These are phyloP conservation scores for Nudaria mundana DNA, from an alignment of 2,888 invertebrate species.

Conservation along the genomic window DNA sequence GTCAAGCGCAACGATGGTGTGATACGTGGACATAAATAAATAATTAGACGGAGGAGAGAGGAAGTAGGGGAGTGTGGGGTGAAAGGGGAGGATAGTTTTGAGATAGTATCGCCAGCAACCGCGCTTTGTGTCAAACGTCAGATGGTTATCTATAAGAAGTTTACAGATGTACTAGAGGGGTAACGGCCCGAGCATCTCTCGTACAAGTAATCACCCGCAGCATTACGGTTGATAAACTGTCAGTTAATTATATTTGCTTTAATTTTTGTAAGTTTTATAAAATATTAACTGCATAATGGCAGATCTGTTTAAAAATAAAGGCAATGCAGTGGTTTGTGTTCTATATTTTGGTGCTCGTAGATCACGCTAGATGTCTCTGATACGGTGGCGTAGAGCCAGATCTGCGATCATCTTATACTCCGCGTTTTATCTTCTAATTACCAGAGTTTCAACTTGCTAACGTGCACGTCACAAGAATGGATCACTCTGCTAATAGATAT, in stretches of 20 bases:
- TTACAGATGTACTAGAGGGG: conserved; percentile 79
- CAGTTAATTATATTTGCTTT: conserved; percentile 63
- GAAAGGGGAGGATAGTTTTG: conserved; percentile 62
- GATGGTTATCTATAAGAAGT: conserved; percentile 76
- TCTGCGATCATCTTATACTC: conserved; percentile 55
- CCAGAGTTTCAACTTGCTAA: conserved; percentile 46
- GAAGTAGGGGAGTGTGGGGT: conserved; percentile 54
- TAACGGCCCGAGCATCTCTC: conserved; percentile 65
- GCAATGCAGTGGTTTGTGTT: conserved; percentile 26
- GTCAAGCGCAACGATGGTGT: conserved; percentile 74
- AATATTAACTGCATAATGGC: conserved; percentile 4
- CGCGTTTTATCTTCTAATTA: conserved; percentile 62
- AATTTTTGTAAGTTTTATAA: not conserved
- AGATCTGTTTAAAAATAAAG: conserved; percentile 13
- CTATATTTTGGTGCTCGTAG: conserved; percentile 60
- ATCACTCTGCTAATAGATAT: conserved; percentile 29
- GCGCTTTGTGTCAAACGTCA: conserved; percentile 81
- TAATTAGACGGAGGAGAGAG: conserved; percentile 74
- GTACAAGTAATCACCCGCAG: conserved; percentile 67
- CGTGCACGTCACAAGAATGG: conserved; percentile 17
- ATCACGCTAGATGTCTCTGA: conserved; percentile 74
- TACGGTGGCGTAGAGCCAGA: conserved; percentile 71
- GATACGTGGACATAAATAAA: conserved; percentile 77
- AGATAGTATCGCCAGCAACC: conserved; percentile 75
- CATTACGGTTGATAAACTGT: conserved; percentile 61